Evolutionary conservation across 2,797 vertebrate species (phyloP), one percentile per base, ranked within the genome.

Genomic region (Chrosomus eos): DNA sequence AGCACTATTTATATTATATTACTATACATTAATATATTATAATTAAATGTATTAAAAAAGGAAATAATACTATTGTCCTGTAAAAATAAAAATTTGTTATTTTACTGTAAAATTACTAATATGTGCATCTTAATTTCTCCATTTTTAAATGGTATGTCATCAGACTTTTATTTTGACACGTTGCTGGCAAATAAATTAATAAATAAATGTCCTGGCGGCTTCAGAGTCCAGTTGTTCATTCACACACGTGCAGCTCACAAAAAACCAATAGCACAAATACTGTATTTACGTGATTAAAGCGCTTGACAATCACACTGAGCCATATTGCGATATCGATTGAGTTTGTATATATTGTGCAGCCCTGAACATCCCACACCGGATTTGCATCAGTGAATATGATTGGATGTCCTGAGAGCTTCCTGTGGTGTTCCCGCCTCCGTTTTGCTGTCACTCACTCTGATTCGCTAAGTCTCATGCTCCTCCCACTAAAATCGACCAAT

Each of bases 401-500:
- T 64, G 83, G 86, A 88, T 81, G 80, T 62, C 53, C 64, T 53
- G 74, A 73, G 77, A 83, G 67, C 84, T 73, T 83, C 77, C 86
- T 67, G 88, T 75, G 86, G 53, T 60, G 91, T 89, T 90, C 90
- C 90, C 88, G 90, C 89, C 84, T 83, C 91, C 90, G 82, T 66
- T 36, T 84, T 31, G 74, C 90, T 90, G 91, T 89, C 90, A 79
- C 90, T 92, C 90, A 90, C 90, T 90, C 86, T 92, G 90, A 91
- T 90, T 91, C 88, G 91, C 92, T 70, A 85, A 88, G 89, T 85
- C 89, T 92, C 93, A 94, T 92, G 85, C 90, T 92, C 85, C 86
- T 89, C 90, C 89, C 91, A 92, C 93, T 93, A 91, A 92, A 93
- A 90, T 28, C 38, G 83, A 85, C 85, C 85, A 88, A 90, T 90